Base-by-base conservation (phyloP, 1,140 invertebrate genomes). In the Drosophila tropicalis region DNA sequence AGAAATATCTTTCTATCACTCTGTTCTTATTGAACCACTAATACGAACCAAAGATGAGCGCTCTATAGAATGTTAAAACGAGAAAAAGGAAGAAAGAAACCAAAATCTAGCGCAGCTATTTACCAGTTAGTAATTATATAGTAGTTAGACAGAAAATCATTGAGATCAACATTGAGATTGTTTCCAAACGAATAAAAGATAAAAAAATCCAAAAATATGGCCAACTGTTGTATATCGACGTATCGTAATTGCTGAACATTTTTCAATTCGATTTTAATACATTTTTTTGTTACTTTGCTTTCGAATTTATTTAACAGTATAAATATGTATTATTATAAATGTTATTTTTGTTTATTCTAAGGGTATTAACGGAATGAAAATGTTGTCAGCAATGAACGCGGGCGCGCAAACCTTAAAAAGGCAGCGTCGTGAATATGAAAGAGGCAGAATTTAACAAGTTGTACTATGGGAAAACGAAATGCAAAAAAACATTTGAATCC, bases 181-280 rank as follows among this genome's bases (percentile, higher is more conserved):
- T 80, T 89, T 56, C 62, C 36, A 79, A 79, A 25, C 22, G 22
- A 25, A 25, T 0, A 25, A 25, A 79, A 75, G 63, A 5, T 22
- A 5, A 5, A 29, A 29, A 29, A 29, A 1, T 70, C 65, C 47
- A 39, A 65, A 78, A 76, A 66, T 34, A 32, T 54, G 63, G 55
- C 64, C 72, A 76, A 76, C 70, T 65, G 57, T 73, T 65, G 57
- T 72, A 70, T 76, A 81, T 76, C 66, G 44, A 79, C 36, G 79
- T 87, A 87, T 87, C 83, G 80, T 89, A 89, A 89, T 87, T 87
- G 83, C 83, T 87, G 83, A 87, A 86, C 70, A 76, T 79, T 89
- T 68, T 74, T 83, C 61, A 55, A 73, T 62, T 72, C 57, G 58
- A 55, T 69, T 34, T 36, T 69, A 55, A 72, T 62, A 56, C 36